Evolutionary conservation across 2,888 invertebrate genomes (phyloP).

Genomic region (Caenorhabditis afra): DNA sequence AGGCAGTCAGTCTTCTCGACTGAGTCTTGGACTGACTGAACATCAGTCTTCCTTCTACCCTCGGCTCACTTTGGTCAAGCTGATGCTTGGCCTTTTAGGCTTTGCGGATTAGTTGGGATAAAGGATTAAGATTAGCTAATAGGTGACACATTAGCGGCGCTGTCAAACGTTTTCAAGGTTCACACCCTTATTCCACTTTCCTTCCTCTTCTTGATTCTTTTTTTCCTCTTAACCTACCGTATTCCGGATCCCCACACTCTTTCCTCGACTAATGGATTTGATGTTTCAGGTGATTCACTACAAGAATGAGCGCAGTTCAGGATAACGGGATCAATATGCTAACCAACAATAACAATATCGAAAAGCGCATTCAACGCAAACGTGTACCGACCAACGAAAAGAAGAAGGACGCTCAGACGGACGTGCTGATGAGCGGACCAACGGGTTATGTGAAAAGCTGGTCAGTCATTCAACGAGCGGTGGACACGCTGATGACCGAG

Average conservation of each 20-base stretch:
- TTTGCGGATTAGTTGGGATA: constrained; percentile 25
- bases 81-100: constrained; percentile 25
- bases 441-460: constrained; percentile 51
- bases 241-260: constrained; percentile 1
- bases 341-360: constrained; percentile 25
- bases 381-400: constrained; percentile 30
- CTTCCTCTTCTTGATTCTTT: background rate
- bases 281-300: constrained; percentile 45
- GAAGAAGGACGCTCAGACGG: constrained; percentile 11
- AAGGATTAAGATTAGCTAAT: constrained; percentile 37
- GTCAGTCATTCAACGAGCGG: constrained; percentile 43
- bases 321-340: constrained; percentile 20
- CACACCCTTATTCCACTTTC: background rate
- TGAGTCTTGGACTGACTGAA: too few relatives aligned
- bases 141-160: constrained; percentile 17
- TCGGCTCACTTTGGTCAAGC: background rate
- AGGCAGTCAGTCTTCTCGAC: constrained; percentile 31
- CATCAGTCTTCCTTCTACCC: background rate
- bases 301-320: constrained; percentile 47
- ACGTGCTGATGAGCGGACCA: constrained; percentile 35
- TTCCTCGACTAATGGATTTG: background rate
- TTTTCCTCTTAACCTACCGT: constrained; percentile 19
- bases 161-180: constrained; percentile 14
- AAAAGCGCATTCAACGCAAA: constrained; percentile 36
- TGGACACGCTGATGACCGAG: constrained; percentile 49